phyloP scores from a whole-genome alignment of 2,888 invertebrate genomes.

The Ophion ellenae region DNA sequence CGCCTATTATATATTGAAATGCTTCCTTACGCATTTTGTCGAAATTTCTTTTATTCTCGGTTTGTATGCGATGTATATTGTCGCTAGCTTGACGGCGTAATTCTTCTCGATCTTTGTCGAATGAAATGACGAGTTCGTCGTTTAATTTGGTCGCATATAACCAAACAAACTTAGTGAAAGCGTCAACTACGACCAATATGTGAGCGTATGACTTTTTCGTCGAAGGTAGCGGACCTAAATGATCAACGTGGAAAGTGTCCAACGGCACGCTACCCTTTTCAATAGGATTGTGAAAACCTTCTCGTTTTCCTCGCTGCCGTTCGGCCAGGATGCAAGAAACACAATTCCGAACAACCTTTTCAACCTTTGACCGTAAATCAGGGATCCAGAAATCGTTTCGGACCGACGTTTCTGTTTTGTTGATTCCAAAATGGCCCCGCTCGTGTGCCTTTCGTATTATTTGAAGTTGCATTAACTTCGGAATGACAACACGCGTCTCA shows the following conservation, averaged over 20 bases:
- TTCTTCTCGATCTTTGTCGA: not conserved
- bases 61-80: not conserved
- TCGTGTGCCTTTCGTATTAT: slow-evolving; percentile 45
- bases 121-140: not conserved
- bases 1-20: not conserved
- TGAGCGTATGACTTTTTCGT: not conserved
- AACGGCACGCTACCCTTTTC: no score
- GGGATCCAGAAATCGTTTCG: no score
- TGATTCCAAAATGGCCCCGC: slow-evolving; percentile 67
- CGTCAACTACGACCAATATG: slow-evolving; percentile 7
- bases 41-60: not conserved
- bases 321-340: no score
- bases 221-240: no score
- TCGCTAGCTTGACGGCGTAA: not conserved
- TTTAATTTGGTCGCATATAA: not conserved
- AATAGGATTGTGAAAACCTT: no score
- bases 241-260: no score
- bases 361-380: no score
- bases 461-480: not conserved
- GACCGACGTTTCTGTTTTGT: not conserved
- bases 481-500: slow-evolving; percentile 13
- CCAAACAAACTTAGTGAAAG: not conserved
- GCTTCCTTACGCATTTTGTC: slow-evolving; percentile 12
- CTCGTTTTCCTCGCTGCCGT: no score
- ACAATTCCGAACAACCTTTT: no score